Evolutionary conservation across 2,797 vertebrate species (phyloP), one percentile per base, ranked within the genome.

Genomic region (Xiphorhynchus erythropygius): DNA sequence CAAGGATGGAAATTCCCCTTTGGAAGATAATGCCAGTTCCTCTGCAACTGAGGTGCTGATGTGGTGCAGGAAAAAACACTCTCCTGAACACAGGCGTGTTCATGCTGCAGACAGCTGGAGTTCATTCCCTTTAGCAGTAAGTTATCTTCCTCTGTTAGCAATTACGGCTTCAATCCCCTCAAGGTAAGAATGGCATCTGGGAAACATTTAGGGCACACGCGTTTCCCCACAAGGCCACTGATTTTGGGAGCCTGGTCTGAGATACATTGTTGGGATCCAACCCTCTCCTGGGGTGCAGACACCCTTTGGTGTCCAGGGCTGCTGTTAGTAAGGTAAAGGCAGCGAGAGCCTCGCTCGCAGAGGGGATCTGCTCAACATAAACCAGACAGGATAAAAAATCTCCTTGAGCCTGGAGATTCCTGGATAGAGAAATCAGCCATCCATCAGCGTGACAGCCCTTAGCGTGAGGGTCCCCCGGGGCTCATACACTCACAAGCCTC

Each of bases 371-470:
- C 67, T 75, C 75, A 30, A 81, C 19, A 11, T 24, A 59, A 84
- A 50, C 17, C 4, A 65, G 57, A 50, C 35, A 44, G 67, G 60
- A 30, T 82, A 94, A 92, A 89, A 81, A 78, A 44, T 50, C 80
- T 92, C 81, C 67, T 56, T 8, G 24, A 37, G 93, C 52, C 37
- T 75, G 67, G 84, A 70, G 86, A 59, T 89, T 81, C 90, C 93
- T 53, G 68, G 92, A 76, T n/a, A 95, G 78, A 77, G 93, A 59
- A 94, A 93, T 83, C 78, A 64, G 86, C 71, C 28, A 83, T 89
- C 71, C 86, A 75, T 89, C 88, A 90, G 73, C 6, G 4, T 49
- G 81, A 90, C 93, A 95, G 84, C 92, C 87, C 90, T 86, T 13
- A 33, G 90, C n/a, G 63, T 64, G 81, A 28, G 13, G 64, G 50